Evolutionary conservation across 2,797 vertebrate species (phyloP).

Genomic region (Peromyscus attwateri): DNA sequence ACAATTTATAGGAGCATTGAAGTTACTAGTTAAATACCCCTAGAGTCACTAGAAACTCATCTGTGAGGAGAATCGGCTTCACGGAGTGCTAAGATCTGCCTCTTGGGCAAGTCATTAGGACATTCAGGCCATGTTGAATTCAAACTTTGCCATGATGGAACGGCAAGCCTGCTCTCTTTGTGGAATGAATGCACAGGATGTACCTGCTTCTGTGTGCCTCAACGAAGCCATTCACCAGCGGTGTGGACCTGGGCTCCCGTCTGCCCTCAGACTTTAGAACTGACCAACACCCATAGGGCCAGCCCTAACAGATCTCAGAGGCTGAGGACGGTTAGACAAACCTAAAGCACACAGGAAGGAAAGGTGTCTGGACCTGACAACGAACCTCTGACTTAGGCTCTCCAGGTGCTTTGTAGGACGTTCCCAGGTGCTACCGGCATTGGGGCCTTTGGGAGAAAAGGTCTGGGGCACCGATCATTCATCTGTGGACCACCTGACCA

Average conservation of each 20-base stretch:
- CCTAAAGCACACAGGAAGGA: neutral
- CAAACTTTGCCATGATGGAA: neutral
- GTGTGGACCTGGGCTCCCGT: neutral
- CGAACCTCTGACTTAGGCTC: too few relatives aligned
- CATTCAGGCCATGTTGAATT: rapidly evolving
- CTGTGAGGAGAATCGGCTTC: neutral
- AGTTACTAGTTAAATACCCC: neutral
- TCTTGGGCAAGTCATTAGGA: neutral
- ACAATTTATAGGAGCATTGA: neutral
- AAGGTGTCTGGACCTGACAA: neutral
- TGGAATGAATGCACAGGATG: neutral
- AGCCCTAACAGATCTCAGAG: neutral
- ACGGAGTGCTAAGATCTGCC: neutral
- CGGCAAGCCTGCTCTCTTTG: neutral
- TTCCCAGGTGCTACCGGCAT: neutral
- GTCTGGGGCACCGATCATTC: neutral
- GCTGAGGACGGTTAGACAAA: neutral
- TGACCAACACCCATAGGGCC: neutral
- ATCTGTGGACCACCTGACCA: neutral
- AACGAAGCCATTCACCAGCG: neutral
- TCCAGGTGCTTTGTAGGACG: neutral
- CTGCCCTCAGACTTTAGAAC: neutral
- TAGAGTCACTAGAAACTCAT: too few relatives aligned
- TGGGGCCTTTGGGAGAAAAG: neutral
- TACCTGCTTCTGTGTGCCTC: rapidly evolving